phyloP scores from a whole-genome alignment of 2,888 invertebrate genomes.

The Molanna angustata region DNA sequence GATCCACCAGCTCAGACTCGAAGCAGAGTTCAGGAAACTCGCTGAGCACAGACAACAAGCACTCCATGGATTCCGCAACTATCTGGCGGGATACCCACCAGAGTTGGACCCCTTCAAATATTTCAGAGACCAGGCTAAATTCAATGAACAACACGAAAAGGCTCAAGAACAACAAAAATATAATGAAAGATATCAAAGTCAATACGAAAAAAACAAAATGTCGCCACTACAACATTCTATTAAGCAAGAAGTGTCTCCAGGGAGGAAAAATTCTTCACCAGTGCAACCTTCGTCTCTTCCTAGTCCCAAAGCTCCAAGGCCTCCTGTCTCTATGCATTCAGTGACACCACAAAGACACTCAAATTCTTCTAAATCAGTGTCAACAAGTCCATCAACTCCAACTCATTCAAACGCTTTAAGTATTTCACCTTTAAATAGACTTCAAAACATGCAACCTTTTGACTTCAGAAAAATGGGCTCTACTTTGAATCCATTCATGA shows the following conservation, averaged over 20 bases:
- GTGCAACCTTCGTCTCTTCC: conserved; percentile 9
- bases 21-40: conserved; percentile 55
- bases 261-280: conserved; percentile 22
- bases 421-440: conserved; percentile 78
- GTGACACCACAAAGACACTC: conserved; percentile 15
- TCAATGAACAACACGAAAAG: conserved; percentile 48
- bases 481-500: conserved; percentile 37
- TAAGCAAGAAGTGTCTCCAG: conserved; percentile 34
- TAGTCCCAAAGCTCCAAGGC: conserved; percentile 4
- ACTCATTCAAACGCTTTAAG: conserved; percentile 52
- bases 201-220: conserved; percentile 37
- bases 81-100: conserved; percentile 28
- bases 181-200: conserved; percentile 39
- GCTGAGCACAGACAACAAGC: conserved; percentile 36
- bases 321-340: conserved; percentile 12
- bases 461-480: conserved; percentile 79
- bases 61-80: conserved; percentile 29
- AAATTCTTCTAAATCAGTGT: conserved; percentile 18
- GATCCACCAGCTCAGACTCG: conserved; percentile 53
- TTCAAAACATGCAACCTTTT: conserved; percentile 95
- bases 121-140: conserved; percentile 31
- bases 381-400: conserved; percentile 17
- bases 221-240: conserved; percentile 37
- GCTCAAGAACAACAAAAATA: conserved; percentile 13
- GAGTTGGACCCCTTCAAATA: conserved; percentile 30